Base-by-base conservation (phyloP, 2,113 vertebrate species). In the Diadophis punctatus region DNA sequence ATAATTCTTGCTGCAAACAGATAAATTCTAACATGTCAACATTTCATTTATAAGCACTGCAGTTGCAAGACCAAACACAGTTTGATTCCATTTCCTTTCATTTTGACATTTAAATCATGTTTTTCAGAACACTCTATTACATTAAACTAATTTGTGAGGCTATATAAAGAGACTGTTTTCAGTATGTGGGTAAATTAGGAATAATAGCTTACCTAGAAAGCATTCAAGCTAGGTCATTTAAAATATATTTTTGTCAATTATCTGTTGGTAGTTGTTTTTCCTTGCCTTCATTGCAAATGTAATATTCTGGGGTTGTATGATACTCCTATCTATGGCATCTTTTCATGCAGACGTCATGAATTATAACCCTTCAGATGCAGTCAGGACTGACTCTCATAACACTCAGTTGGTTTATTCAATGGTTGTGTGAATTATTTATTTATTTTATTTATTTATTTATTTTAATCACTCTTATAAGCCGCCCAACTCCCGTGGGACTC, bases 21-120 rank as follows among this genome's bases (percentile, higher is more conserved):
- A 96, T 95, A 93, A 96, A 95, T 95, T 96, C 94, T 95, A 95
- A 96, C 94, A 91, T 95, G 93, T 94, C 91, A 94, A 95, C 91
- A 93, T 96, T 91, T 92, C 68, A 39, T 39, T 80, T 80, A 22
- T 22, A 80, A 80, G 68, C 8, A 80, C 68, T 39, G 34, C 68
- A 80, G 2, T 39, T 80, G 68, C 68, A 39, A 80, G 18, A 39
- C 16, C 18, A 80, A 80, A 80, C 93, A 94, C 56, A 89, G 95
- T 96, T 95, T 94, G 92, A 96, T 94, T 96, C 93, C 10, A 68
- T 95, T 94, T 93, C 87, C 90, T 93, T 90, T 94, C 95, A 96
- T 92, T 96, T 94, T 92, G n/a, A 96, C 34, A 92, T 93, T 94
- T 93, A 97, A 93, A 95, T 89, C 87, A 58, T 94, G 91, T 95